Conservation (phyloP, 2,888 invertebrate genomes). For the Carterocephalus palaemon region DNA sequence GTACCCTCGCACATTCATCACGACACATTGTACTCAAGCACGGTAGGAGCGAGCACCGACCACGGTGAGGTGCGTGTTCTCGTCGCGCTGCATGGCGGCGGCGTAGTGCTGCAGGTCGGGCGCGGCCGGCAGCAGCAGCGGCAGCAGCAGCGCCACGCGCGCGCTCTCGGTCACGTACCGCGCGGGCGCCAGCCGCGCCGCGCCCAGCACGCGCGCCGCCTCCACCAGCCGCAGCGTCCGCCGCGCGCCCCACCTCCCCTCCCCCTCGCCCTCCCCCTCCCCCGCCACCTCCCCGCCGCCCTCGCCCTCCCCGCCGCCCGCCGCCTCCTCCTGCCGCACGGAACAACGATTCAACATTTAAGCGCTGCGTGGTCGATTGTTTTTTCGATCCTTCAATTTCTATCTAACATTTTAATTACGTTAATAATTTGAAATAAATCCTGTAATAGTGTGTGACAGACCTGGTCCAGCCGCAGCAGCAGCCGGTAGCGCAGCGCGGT, state of each 20-base stretch:
- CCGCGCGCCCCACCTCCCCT: slow-evolving; percentile 11
- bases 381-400: no score
- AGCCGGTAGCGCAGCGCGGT: slow-evolving; percentile 51
- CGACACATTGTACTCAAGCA: slow-evolving; percentile 12
- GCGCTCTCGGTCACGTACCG: slow-evolving; percentile 98
- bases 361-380: no score
- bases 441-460: background rate
- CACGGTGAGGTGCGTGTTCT: slow-evolving; percentile 87
- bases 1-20: no score
- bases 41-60: slow-evolving; percentile 52
- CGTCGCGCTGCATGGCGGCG: slow-evolving; percentile 84
- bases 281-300: background rate
- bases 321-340: slow-evolving; percentile 21
- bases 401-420: no score
- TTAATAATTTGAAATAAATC: no score
- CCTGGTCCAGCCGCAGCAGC: slow-evolving; percentile 38
- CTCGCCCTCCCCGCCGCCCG: background rate
- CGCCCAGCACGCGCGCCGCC: slow-evolving; percentile 92
- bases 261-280: slow-evolving; percentile 79
- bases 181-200: slow-evolving; percentile 92
- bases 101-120: slow-evolving; percentile 87
- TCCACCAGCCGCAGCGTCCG: slow-evolving; percentile 79
- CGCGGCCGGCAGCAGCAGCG: slow-evolving; percentile 71
- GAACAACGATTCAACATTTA: no score
- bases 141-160: slow-evolving; percentile 86